Evolutionary conservation across 2,113 vertebrate genomes (phyloP), one percentile per base, ranked within the genome.

Genomic region (Monopterus albus): DNA sequence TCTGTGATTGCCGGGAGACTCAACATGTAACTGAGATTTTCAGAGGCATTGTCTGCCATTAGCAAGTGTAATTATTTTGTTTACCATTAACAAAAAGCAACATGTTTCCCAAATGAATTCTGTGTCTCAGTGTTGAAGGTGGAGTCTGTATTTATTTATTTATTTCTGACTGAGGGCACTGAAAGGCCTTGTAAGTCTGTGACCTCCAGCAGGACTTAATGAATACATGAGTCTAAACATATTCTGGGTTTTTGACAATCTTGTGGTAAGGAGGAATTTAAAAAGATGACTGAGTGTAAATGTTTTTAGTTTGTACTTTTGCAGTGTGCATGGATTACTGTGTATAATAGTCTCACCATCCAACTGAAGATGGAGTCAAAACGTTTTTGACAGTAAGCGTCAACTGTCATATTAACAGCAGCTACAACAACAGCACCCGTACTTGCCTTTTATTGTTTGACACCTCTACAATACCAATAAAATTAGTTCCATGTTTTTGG

Each of bases 191-290:
- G 45, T 28, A 35, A 23, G 53, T 39, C 31, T 67, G 33, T 26
- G 21, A 81, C 56, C 63, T 67, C 45, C 13, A 29, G 45, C 40
- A 31, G 38, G 53, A 49, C 31, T 53, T 58, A 49, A 78, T 66
- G 6, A 66, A 73, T 78, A 64, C 8, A 42, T 33, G 9, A 17
- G 31, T 47, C 21, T n/a, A 50, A 62, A 57, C 15, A 33, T 59
- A n/a, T 25, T 51, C 21, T 47, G 47, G 17, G 21, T 40, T 67
- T 61, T 68, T 39, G 35, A 52, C 58, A 45, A 45, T 59, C n/a
- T 28, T 23, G 2, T 36, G 18, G 5, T 8, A 6, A 50, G 36
- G 17, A 58, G 13, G 28, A 43, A 60, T 43, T 10, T 17, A 49
- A 17, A 38, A 20, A 51, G 17, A 33, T 21, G 18, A 53, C 9